Percentiles rank a stretch among this genome's conserved stretches.
Conservation (phyloP, 1,140 invertebrate genomes). For the Cataglyphis hispanica region DNA sequence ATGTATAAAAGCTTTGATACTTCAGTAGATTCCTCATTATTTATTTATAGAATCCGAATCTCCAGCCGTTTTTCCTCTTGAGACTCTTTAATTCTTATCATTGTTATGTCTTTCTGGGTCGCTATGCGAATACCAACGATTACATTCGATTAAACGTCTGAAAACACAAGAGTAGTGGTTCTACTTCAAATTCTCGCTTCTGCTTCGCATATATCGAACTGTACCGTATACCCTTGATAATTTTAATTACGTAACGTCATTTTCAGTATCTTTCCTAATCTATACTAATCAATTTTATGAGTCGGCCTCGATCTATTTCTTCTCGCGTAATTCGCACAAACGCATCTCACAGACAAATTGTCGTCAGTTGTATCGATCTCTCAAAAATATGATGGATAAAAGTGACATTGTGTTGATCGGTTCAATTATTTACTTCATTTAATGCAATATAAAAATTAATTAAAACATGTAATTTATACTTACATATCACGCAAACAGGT, state of each 20-base stretch:
- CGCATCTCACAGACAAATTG: background rate
- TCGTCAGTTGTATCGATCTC: background rate
- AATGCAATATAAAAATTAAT: background rate
- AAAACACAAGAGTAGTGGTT: slow-evolving; percentile 1
- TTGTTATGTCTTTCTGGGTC: slow-evolving; percentile 27
- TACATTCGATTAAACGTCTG: slow-evolving; percentile 24
- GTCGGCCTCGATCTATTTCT: background rate
- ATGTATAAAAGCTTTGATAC: background rate
- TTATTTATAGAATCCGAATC: slow-evolving; percentile 9
- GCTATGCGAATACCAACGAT: background rate
- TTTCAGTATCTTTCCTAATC: slow-evolving; percentile 4
- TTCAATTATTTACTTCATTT: background rate
- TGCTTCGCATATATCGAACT: background rate
- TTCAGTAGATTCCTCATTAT: background rate
- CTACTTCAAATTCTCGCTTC: slow-evolving; percentile 31
- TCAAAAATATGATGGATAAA: background rate
- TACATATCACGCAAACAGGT: background rate
- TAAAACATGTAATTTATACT: background rate
- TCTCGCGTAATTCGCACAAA: background rate
- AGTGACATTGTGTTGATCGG: background rate
- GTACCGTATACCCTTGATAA: background rate
- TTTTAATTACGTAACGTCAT: slow-evolving; percentile 24
- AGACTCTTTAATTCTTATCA: slow-evolving; percentile 20
- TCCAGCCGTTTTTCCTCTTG: background rate
- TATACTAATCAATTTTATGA: slow-evolving; percentile 15